Base-by-base conservation (phyloP, 2,113 vertebrate species). In the Todiramphus saurophagus region DNA sequence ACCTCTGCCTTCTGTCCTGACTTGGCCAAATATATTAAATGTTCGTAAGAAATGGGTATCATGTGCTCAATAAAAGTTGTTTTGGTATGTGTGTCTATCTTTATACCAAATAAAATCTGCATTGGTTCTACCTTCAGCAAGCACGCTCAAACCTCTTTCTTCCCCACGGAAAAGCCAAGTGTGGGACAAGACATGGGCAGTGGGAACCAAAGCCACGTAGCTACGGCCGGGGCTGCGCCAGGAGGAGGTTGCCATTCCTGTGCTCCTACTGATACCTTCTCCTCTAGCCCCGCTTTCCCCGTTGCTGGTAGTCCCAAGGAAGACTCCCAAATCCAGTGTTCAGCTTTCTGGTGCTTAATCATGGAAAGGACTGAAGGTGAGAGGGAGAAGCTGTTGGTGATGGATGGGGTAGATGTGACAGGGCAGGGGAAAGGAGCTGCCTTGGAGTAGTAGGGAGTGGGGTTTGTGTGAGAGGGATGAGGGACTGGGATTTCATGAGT, bases 91-190 rank as follows among this genome's bases (percentile, higher is more conserved):
- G 50, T 81, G 41, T 87, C 14, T 87, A 48, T 80, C 51, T 94
- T 66, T 87, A 60, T 72, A 94, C 84, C 50, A 66, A 94, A 91
- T 96, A 94, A 96, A 93, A 79, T 76, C 44, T 85, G 48, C 62
- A 25, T 24, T 87, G 81, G 16, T 87, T 79, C 87, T 87, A 17
- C 33, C 48, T 58, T 27, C 69, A 66, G 30, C 25, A 8, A 59
- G 30, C 7, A 3, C 16, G 14, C 23, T 33, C 66, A 73, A 37
- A 69, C 44, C 44, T 89, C 69, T 72, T 77, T 69, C n/a, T 81
- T 89, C 81, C 68, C 58, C 11, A 4, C 3, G 24, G 90, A 23
- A 48, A 73, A 88, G 41, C 55, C 43, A 16, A 6, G 2, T 2
- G 21, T 35, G 33, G 33, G 51, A 11, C 5, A 28, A 41, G 30